Percentiles rank a stretch among this genome's conserved stretches.
These are phyloP conservation scores for Coronaproctus castanopsis DNA, from an alignment of 2,888 invertebrate genomes.

Conservation along the genomic window DNA sequence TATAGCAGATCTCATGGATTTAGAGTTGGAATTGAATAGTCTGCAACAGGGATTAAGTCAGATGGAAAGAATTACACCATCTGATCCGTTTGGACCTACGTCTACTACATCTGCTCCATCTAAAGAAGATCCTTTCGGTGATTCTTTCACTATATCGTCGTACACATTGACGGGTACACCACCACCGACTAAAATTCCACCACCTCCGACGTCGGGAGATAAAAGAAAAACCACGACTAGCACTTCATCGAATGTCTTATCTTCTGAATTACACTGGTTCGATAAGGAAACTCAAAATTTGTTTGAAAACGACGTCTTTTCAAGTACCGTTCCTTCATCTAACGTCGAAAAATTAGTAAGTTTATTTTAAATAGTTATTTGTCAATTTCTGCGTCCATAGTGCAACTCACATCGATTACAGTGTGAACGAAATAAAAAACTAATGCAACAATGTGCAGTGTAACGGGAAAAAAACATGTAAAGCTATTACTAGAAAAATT, in stretches of 20 bases:
- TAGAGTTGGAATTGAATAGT: constrained; percentile 69
- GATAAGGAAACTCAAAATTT: constrained; percentile 30
- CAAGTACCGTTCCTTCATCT: background rate
- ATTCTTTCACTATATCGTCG: constrained; percentile 40
- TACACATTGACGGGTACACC: constrained; percentile 15
- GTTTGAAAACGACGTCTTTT: constrained; percentile 22
- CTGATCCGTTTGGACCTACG: constrained; percentile 39
- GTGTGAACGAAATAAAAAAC: too few species aligned
- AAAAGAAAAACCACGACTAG: constrained; percentile 24
- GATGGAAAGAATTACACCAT: constrained; percentile 65
- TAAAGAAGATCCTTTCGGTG: constrained; percentile 43
- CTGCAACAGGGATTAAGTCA: constrained; percentile 70
- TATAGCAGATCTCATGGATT: constrained; percentile 65
- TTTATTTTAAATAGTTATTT: background rate
- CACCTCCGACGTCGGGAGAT: constrained; percentile 25
- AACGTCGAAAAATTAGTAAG: constrained; percentile 5
- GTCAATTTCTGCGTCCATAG: too few species aligned
- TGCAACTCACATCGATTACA: too few species aligned
- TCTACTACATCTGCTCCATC: constrained; percentile 15
- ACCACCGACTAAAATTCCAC: constrained; percentile 23
- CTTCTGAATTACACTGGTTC: constrained; percentile 27
- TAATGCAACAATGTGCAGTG: too few species aligned
- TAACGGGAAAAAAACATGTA: too few species aligned
- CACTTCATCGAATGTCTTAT: constrained; percentile 16
- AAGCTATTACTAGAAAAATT: too few species aligned